Base-by-base conservation (phyloP, 2,113 vertebrate species). In the Heterotilapia buettikoferi region DNA sequence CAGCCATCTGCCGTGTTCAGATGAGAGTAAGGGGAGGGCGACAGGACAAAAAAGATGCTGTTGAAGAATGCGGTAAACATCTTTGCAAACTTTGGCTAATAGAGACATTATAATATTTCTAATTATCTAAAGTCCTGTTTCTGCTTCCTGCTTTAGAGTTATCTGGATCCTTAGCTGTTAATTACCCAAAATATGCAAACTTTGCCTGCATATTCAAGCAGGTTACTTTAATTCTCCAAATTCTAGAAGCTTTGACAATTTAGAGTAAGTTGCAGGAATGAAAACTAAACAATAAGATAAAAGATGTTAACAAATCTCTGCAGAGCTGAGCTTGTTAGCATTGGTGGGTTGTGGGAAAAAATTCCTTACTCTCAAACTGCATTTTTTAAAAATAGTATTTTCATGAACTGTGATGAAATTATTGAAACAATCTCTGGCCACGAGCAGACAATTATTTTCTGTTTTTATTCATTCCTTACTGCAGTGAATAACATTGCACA, bases 1-100 rank as follows among this genome's bases (percentile, higher is more conserved):
- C 3, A 6, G 3, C 1, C 59, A 36, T 63, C 59, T 63, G 59
- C 0, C 6, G 1, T 19, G 16, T 33, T 63, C 3, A 63, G 9
- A 11, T 61, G 57, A 33, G 29, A 19, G 16, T 63, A 33, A 19
- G 59, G 29, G 9, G 2, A 0, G 9, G 16, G 59, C 2, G 3
- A 33, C 59, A 33, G 59, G 29, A 33, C 59, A 63, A 11, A 36
- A 36, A 4, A 36, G 16, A 63, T 36, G 16, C 59, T 11, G 9
- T 36, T 33, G 59, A 36, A 33, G 29, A 38, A 68, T 68, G 19
- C 19, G 38, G 11, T 38, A 19, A 68, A 68, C 19, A 2, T 38
- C 19, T 68, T 38, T 68, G 61, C 33, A 68, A 68, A 68, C 31
- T 38, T 12, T 68, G 33, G 33, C 33, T 38, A 12, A 68, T 7